phyloP scores from a whole-genome alignment of 2,888 invertebrate species.

The Phengaris arion region DNA sequence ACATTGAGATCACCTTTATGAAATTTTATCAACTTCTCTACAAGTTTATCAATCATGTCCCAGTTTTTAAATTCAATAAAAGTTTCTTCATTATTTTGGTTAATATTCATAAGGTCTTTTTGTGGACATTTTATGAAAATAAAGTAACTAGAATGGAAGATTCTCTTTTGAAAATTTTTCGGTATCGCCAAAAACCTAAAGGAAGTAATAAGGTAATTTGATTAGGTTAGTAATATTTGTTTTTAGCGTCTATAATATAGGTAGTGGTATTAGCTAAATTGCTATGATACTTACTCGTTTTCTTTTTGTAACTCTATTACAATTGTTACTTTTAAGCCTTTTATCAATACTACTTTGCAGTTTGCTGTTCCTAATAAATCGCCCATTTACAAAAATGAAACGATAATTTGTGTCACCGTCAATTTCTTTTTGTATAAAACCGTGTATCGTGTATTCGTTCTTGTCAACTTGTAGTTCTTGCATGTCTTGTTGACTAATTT shows the following conservation, averaged over 20 bases:
- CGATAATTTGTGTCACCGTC: slow-evolving; percentile 58
- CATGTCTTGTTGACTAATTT: slow-evolving; percentile 56
- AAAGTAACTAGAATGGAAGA: slow-evolving; percentile 71
- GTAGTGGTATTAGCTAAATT: too few relatives aligned
- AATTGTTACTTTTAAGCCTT: slow-evolving; percentile 31
- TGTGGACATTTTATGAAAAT: slow-evolving; percentile 78
- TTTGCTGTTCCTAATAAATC: slow-evolving; percentile 73
- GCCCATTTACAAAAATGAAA: slow-evolving; percentile 84
- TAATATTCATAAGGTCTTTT: slow-evolving; percentile 72
- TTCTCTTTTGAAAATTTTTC: slow-evolving; percentile 43
- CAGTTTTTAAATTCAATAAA: slow-evolving; percentile 79
- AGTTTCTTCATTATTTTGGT: slow-evolving; percentile 66
- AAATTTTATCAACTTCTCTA: slow-evolving; percentile 59
- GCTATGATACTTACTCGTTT: slow-evolving; percentile 32
- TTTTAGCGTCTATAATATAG: too few relatives aligned
- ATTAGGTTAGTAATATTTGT: neutral
- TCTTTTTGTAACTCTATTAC: neutral
- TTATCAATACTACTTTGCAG: slow-evolving; percentile 52
- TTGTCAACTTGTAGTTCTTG: slow-evolving; percentile 66
- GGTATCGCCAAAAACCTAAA: slow-evolving; percentile 29
- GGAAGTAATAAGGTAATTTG: neutral
- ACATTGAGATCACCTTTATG: slow-evolving; percentile 51
- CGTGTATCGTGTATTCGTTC: slow-evolving; percentile 73
- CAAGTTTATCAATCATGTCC: slow-evolving; percentile 56
- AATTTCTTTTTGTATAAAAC: slow-evolving; percentile 73